Evolutionary conservation across 2,113 vertebrate species (phyloP), one percentile per base, ranked within the genome.

Genomic region (chimpanzee (Pan troglodytes)): DNA sequence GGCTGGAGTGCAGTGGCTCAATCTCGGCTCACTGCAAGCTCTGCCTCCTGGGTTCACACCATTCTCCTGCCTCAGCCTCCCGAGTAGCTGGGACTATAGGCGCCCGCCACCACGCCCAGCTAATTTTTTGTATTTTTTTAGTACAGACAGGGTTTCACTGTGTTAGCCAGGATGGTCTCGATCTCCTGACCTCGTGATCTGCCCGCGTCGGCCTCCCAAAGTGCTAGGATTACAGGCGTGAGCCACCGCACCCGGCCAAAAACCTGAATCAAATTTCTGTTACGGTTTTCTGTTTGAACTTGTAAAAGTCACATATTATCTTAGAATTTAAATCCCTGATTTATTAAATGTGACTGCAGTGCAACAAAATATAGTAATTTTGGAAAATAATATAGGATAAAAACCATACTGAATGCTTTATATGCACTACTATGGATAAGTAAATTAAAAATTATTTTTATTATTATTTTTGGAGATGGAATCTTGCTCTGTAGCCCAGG

Each of bases 281-380:
- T 84, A 78, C 23, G 13, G 1, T 52, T 96, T 92, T 48, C 8
- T 52, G 14, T 55, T 88, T 25, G 0, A 89, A 93, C 10, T 45
- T 45, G 7, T 48, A 95, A 70, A 93, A 75, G 40, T 76, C 78
- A 87, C 10, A 81, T 17, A 40, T 64, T 88, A 68, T 52, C 27
- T 48, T 59, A 6, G 3, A 94, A 85, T 91, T 95, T 38, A 68
- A n/a, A 97, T 75, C 79, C 4, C 1, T 91, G 38, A 68, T 84
- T 73, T 92, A 43, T 59, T 82, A 96, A 97, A 81, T 72, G 23
- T 38, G 20, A 20, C 22, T 82, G n/a, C 84, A 50, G 1, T 59
- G 1, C 3, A 90, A 75, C 35, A 84, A 35, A 88, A 70, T 59
- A 75, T 43, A 17, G 2, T 50, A 35, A 72, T 68, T 88, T 90